phyloP scores from a whole-genome alignment of 2,888 invertebrate genomes.

The Tubiluchus corallicola region DNA sequence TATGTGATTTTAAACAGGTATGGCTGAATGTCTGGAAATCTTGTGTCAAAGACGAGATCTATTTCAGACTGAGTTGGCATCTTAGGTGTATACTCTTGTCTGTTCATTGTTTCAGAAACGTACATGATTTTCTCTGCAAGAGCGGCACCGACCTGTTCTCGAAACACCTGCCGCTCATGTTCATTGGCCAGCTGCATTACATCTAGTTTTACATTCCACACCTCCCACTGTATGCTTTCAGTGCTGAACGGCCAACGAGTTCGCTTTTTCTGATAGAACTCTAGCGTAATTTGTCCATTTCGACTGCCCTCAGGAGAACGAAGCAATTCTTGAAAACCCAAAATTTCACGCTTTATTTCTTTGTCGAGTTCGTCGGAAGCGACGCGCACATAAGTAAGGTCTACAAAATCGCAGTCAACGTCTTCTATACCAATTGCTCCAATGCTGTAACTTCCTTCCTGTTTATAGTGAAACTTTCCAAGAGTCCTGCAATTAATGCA shows the following conservation, averaged over 20 bases:
- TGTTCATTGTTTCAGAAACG: slow-evolving; percentile 85
- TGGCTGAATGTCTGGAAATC: slow-evolving; percentile 81
- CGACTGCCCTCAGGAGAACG: slow-evolving; percentile 23
- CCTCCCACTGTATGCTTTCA: slow-evolving; percentile 93
- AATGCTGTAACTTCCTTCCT: slow-evolving; percentile 82
- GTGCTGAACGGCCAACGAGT: slow-evolving; percentile 73
- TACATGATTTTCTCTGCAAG: slow-evolving; percentile 81
- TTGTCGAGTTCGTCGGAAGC: slow-evolving; percentile 43
- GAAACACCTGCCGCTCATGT: slow-evolving; percentile 58
- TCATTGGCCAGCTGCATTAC: slow-evolving; percentile 66
- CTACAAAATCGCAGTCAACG: slow-evolving; percentile 92
- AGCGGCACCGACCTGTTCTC: slow-evolving; percentile 41
- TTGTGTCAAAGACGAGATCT: slow-evolving; percentile 81
- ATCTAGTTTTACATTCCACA: slow-evolving; percentile 86
- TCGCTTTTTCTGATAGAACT: slow-evolving; percentile 82
- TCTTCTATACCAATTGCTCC: slow-evolving; percentile 89
- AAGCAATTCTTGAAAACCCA: slow-evolving; percentile 35
- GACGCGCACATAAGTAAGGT: slow-evolving; percentile 71
- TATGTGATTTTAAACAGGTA: slow-evolving; percentile 59
- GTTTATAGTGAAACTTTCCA: slow-evolving; percentile 78
- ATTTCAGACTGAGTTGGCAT: slow-evolving; percentile 81
- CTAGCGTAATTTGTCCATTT: slow-evolving; percentile 51
- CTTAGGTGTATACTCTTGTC: slow-evolving; percentile 87
- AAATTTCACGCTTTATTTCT: slow-evolving; percentile 42
- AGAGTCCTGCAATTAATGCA: slow-evolving; percentile 14